Base-by-base conservation (phyloP, 2,797 vertebrate species). In the Trachurus trachurus region DNA sequence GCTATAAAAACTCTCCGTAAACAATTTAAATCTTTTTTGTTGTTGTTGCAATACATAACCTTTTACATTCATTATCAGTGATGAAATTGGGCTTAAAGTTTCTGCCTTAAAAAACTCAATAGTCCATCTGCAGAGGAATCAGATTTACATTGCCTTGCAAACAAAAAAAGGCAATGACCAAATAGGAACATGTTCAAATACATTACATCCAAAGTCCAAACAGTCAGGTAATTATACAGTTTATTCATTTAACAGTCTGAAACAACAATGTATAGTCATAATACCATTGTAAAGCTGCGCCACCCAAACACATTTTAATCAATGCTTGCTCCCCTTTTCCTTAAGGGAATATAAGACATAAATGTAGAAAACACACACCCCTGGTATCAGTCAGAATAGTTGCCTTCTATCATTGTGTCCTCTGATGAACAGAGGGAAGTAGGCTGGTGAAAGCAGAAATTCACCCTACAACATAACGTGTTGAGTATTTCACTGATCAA, bases 41-140 rank as follows among this genome's bases (percentile, higher is more conserved):
- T 64, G 15, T 80, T 62, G 71, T 76, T 83, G 57, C 42, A 21
- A 84, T 84, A 87, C 85, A 89, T 88, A 87, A 87, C 75, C 67
- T 70, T 92, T 88, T 93, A 95, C 94, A 95, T 94, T 94, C 92
- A 92, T 80, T 56, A 91, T 89, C 87, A 88, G 76, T 75, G 76
- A 83, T 70, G 56, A 83, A 69, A 72, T 86, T 66, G 76, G 84
- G 81, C 71, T 73, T 71, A 79, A 82, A 86, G 81, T 81, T 71
- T 85, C 68, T 66, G 71, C 80, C 84, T 83, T 11, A 56, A 76
- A 88, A 87, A 89, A 84, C 63, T 83, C 68, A 79, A 87, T 67
- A 74, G 73, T 85, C 63, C 6, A 9, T 77, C 74, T 34, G 29
- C 15, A 19, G 22, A 84, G 82, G 69, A 87, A 40, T 70, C 66